phyloP scores from a whole-genome alignment of 2,797 vertebrate species.

The Falco naumanni region DNA sequence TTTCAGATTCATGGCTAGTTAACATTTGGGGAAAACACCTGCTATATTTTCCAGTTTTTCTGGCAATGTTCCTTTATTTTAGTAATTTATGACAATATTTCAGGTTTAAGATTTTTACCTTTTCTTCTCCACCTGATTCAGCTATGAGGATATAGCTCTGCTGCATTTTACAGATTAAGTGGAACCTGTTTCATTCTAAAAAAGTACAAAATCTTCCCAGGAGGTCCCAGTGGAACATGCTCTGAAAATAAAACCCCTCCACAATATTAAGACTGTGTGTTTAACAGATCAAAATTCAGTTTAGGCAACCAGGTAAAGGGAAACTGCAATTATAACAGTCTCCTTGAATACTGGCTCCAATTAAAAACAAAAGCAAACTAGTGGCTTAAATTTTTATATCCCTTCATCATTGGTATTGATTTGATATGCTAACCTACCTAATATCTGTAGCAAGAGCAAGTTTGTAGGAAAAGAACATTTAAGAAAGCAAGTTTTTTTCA shows the following conservation, averaged over 20 bases:
- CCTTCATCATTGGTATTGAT: not conserved
- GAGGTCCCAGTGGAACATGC: not conserved
- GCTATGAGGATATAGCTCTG: not conserved
- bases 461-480: not conserved
- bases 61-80: not conserved
- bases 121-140: not conserved
- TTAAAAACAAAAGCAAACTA: not conserved
- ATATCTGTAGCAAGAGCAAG: not conserved
- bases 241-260: not conserved
- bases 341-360: not conserved
- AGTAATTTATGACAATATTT: not conserved
- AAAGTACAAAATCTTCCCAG: not conserved
- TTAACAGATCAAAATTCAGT: not conserved
- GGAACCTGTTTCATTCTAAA: not conserved
- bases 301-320: not conserved
- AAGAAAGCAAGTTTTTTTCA: not conserved
- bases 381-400: not conserved
- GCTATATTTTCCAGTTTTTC: not conserved
- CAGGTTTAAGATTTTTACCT: not conserved
- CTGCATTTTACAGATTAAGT: not conserved
- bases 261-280: not conserved
- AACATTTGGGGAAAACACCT: not conserved
- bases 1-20: not conserved
- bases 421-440: not conserved
- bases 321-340: not conserved